Conservation (phyloP, 2,888 invertebrate genomes). For the Drosophila putrida region DNA sequence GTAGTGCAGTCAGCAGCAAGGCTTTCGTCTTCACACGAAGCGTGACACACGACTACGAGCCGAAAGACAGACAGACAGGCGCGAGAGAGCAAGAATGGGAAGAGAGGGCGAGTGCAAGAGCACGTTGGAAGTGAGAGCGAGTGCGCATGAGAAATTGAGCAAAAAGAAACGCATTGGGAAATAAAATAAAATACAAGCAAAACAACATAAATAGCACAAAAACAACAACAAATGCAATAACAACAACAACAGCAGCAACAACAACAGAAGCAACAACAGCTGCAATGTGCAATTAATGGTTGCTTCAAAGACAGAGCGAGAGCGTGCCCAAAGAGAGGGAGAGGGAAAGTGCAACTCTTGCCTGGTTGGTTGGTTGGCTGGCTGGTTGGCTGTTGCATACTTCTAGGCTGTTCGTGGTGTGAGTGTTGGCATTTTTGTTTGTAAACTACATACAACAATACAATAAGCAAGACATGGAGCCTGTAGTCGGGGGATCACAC, state of each 20-base stretch:
- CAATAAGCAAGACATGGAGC: constrained; percentile 73
- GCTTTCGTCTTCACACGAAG: constrained; percentile 47
- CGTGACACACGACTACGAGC: constrained; percentile 36
- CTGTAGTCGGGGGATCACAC: constrained; percentile 28
- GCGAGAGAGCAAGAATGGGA: constrained; percentile 24
- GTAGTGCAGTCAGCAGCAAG: constrained; percentile 51
- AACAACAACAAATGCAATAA: constrained; percentile 55
- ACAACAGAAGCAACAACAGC: constrained; percentile 38
- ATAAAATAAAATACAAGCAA: constrained; percentile 79
- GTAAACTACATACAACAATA: constrained; percentile 81
- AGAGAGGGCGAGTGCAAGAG: constrained; percentile 1
- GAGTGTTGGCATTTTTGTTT: constrained; percentile 80
- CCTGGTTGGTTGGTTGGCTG: constrained; percentile 70
- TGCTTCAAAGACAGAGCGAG: constrained; percentile 17
- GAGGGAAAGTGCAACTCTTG: constrained; percentile 58
- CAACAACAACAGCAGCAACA: constrained; percentile 36
- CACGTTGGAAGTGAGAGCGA: constrained; percentile 36
- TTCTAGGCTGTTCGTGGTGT: constrained; percentile 63
- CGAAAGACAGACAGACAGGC: constrained; percentile 29
- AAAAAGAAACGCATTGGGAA: constrained; percentile 55
- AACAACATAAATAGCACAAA: constrained; percentile 65
- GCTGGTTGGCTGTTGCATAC: constrained; percentile 79
- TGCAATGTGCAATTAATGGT: constrained; percentile 82
- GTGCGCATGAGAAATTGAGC: constrained; percentile 54
- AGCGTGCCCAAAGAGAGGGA: constrained; percentile 14